Base-by-base conservation (phyloP, 1,140 invertebrate genomes). In the Drosophila persimilis region DNA sequence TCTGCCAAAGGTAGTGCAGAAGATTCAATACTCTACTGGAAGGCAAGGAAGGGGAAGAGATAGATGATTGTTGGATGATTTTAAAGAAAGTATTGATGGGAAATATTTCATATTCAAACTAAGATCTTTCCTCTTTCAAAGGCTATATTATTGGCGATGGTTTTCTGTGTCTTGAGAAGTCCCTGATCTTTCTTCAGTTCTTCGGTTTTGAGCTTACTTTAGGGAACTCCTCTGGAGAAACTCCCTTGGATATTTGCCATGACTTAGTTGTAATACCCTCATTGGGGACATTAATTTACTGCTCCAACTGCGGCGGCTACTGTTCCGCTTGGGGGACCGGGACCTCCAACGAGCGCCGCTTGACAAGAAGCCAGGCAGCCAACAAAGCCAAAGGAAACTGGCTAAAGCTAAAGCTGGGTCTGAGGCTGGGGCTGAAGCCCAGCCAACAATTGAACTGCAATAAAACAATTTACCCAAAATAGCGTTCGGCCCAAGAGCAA, bases 391-490 rank as follows among this genome's bases (percentile, higher is more conserved):
- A 73, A 73, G 70, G 48, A 57, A 39, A 59, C 57, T 29, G 35
- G 26, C 47, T 39, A 8, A 35, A 11, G 3, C 31, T 11, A 3
- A 54, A 84, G 76, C 17, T 17, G 17, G 17, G 17, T 0, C 67
- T 35, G 9, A 54, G 72, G 76, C 67, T 59, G 56, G 54, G 48
- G 48, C 73, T 43, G 43, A 58, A 51, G 46, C 54, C 47, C 54
- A 46, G 56, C 54, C 70, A 85, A 88, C 83, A 88, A 88, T 88
- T 88, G 83, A 88, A 88, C 83, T 88, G 83, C 83, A 88, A 88
- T 88, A 88, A 88, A 88, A 88, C 83, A 88, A 88, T 88, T 88
- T 88, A 88, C 83, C 83, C 78, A 88, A 88, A 88, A 88, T 86
- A 88, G 83, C 78, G 77, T 56, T 76, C 51, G 74, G 61, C 29